Evolutionary conservation across 2,888 invertebrate genomes (phyloP), one percentile per base, ranked within the genome.

Genomic region (Clitarchus hookeri): DNA sequence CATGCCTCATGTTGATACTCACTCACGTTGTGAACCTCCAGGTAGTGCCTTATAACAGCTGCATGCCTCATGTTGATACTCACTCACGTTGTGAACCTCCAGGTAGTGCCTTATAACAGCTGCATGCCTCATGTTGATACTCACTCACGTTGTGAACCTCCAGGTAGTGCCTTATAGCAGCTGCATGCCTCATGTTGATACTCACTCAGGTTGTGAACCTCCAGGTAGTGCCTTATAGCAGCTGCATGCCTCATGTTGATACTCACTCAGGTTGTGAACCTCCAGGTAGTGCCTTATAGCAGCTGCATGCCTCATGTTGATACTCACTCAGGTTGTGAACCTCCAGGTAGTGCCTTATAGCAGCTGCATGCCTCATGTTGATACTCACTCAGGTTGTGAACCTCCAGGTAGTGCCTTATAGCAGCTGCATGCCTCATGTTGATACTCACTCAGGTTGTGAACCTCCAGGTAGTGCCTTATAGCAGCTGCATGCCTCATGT

Each of bases 191-290:
- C 36, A 36, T 36, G 36, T 36, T 36, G 36, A 36, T 4, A 36
- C n/a, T n/a, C n/a, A n/a, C n/a, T n/a, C n/a, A n/a, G n/a, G n/a
- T 4, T 94, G 94, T 88, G 89, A 91, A 25, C 93, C 93, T 9
- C 89, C 92, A 86, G 91, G 91, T 91, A 89, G 83, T 9, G 8
- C n/a, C 65, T 65, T 48, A 11, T 3, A 1, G 6, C 65, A n/a
- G 8, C 11, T n/a, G 11, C 65, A 3, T 36, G 36, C 36, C 36
- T 36, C 36, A 36, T 36, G 36, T 36, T 36, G 36, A 36, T 4
- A 36, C n/a, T n/a, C n/a, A n/a, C n/a, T n/a, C n/a, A n/a, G n/a
- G n/a, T 4, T 94, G 94, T 88, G 89, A 91, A 25, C 93, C 93
- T 9, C 89, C 92, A 86, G 91, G 91, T 91, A 89, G 83, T 9